phyloP scores from a whole-genome alignment of 2,888 invertebrate species.

The Disparrhopalites patrizii region DNA sequence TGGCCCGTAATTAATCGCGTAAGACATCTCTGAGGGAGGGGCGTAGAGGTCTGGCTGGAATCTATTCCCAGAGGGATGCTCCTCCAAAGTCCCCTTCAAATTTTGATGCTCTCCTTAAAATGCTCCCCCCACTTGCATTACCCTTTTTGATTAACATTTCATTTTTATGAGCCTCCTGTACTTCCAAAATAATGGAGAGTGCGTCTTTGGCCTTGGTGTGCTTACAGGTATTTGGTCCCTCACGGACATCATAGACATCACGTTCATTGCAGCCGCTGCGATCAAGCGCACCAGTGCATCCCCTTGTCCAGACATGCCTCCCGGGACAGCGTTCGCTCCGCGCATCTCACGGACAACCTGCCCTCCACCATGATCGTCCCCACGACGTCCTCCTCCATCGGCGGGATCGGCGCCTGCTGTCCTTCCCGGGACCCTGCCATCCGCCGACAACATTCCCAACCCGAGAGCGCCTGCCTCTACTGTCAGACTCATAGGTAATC shows the following conservation, averaged over 20 bases:
- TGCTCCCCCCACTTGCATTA: too few relatives aligned
- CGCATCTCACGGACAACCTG: constrained; percentile 53
- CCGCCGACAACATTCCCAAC: constrained; percentile 83
- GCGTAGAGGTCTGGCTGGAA: too few relatives aligned
- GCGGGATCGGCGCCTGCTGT: constrained; percentile 48
- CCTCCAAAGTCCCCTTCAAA: too few relatives aligned
- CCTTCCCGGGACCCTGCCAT: constrained; percentile 63
- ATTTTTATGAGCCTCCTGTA: too few relatives aligned
- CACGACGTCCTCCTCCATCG: constrained; percentile 29
- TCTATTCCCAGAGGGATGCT: too few relatives aligned
- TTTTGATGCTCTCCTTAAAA: too few relatives aligned
- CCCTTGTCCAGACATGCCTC: constrained; percentile 74
- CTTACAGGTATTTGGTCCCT: constrained; percentile 39
- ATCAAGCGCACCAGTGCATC: constrained; percentile 52
- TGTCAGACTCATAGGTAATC: constrained; percentile 57
- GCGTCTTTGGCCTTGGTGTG: too few relatives aligned
- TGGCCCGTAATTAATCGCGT: too few relatives aligned
- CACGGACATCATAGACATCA: constrained; percentile 34
- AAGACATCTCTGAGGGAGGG: too few relatives aligned
- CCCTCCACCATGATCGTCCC: constrained; percentile 48
- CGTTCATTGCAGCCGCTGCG: constrained; percentile 35
- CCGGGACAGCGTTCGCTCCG: constrained; percentile 71
- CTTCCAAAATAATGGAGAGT: too few relatives aligned
- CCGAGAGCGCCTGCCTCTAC: constrained; percentile 62
- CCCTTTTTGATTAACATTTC: too few relatives aligned